A percentile compares a stretch with the other conserved stretches of the same genome.
These are phyloP conservation scores for Pantherophis guttatus DNA, from an alignment of 2,113 vertebrate genomes.

Conservation along the genomic window DNA sequence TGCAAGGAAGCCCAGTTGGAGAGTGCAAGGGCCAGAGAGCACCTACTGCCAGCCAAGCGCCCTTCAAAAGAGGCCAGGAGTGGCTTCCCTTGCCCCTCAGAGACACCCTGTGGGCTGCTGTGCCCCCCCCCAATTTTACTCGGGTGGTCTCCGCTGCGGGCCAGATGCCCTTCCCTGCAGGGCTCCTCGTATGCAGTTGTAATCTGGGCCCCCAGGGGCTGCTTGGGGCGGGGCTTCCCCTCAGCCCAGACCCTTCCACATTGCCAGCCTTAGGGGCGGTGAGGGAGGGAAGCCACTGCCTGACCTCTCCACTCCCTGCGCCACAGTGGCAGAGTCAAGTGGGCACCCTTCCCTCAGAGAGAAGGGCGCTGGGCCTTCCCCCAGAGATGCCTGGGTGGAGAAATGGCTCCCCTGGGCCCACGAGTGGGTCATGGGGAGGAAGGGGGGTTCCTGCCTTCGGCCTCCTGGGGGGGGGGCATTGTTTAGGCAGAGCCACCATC, in stretches of 20 bases:
- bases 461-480: not conserved
- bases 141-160: too few relatives aligned
- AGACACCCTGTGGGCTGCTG: not conserved
- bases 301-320: not conserved
- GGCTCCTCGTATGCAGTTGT: not conserved
- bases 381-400: not conserved
- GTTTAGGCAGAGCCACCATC: not conserved
- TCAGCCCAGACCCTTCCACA: not conserved
- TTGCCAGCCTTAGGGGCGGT: not conserved
- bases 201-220: not conserved
- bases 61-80: too few relatives aligned
- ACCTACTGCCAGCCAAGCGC: too few relatives aligned
- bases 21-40: too few relatives aligned
- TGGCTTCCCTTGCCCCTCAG: too few relatives aligned
- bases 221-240: not conserved
- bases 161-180: not conserved
- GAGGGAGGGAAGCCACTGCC: not conserved
- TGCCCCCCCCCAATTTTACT: not conserved
- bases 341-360: not conserved
- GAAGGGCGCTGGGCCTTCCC: not conserved
- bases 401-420: not conserved
- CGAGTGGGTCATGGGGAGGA: not conserved
- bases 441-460: not conserved
- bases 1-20: not conserved
- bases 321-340: not conserved